Evolutionary conservation across 1,140 invertebrate species (phyloP).

Genomic region (Xylocopa sonorina): DNA sequence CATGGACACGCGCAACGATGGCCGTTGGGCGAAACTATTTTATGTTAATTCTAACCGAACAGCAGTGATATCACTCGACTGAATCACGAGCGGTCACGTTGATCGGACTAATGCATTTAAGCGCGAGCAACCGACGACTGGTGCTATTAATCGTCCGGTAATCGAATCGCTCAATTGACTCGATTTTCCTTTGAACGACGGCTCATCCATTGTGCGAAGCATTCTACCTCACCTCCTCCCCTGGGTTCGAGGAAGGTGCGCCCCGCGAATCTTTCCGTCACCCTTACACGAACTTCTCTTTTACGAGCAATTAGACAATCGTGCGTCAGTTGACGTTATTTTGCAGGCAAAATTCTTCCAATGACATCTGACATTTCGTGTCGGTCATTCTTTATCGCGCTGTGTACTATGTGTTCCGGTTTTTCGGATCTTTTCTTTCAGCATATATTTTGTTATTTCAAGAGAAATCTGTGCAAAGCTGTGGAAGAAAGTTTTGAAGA

Average conservation of each 20-base stretch:
- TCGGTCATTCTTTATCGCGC: too few relatives aligned
- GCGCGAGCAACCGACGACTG: constrained; percentile 53
- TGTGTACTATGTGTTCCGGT: too few relatives aligned
- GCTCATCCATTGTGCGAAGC: constrained; percentile 44
- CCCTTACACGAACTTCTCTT: too few relatives aligned
- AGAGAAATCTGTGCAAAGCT: too few relatives aligned
- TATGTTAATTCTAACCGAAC: constrained; percentile 54
- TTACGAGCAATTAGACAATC: too few relatives aligned
- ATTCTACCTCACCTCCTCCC: constrained; percentile 38
- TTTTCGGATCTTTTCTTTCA: too few relatives aligned
- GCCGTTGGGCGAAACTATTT: constrained; percentile 37
- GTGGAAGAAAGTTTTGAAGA: too few relatives aligned
- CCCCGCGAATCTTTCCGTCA: constrained; percentile 6
- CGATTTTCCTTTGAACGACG: constrained; percentile 63
- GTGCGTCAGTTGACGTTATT: too few relatives aligned
- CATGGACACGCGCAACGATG: background rate
- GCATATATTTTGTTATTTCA: too few relatives aligned
- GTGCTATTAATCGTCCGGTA: constrained; percentile 64
- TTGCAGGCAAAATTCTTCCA: too few relatives aligned
- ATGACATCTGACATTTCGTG: too few relatives aligned
- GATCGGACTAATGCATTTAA: constrained; percentile 64
- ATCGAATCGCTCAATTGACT: constrained; percentile 69
- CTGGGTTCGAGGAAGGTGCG: constrained; percentile 39
- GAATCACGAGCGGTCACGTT: constrained; percentile 60
- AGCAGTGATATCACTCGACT: constrained; percentile 64